Percentiles rank a stretch among this genome's conserved stretches.
Evolutionary conservation across 2,888 invertebrate species (phyloP).

Genomic region (Drosophila maculinotata): DNA sequence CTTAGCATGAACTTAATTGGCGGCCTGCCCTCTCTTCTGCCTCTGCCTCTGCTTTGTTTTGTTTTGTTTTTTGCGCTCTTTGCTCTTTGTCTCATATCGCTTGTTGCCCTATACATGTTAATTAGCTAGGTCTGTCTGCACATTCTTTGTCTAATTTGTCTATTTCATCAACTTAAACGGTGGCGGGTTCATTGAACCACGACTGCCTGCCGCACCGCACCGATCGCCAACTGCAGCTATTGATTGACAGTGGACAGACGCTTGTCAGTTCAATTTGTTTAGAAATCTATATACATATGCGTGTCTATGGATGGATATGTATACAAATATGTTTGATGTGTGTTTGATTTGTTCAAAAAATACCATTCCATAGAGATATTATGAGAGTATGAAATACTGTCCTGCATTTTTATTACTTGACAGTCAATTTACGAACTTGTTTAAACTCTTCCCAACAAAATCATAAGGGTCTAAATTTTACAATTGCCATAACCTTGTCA

Average conservation of each 20-base stretch:
- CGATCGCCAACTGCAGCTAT: conserved; percentile 64
- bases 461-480: too few relatives aligned
- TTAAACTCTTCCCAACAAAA: too few relatives aligned
- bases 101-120: conserved; percentile 55
- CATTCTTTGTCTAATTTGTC: conserved; percentile 73
- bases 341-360: conserved; percentile 21
- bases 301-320: conserved; percentile 17
- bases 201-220: conserved; percentile 39
- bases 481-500: too few relatives aligned
- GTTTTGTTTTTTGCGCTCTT: conserved; percentile 19
- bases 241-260: conserved; percentile 76
- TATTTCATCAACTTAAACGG: conserved; percentile 63
- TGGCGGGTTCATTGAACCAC: conserved; percentile 55
- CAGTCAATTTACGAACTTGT: too few relatives aligned
- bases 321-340: conserved; percentile 19
- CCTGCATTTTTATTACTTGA: too few relatives aligned
- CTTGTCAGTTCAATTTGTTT: conserved; percentile 45
- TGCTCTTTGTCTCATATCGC: conserved; percentile 15
- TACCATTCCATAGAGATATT: conserved; percentile 21
- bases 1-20: conserved; percentile 38
- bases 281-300: conserved; percentile 12
- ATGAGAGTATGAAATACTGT: conserved; percentile 1
- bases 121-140: conserved; percentile 62
- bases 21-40: conserved; percentile 21
- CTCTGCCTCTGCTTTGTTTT: conserved; percentile 2